Percentiles rank a stretch among this genome's conserved stretches.
Conservation (phyloP, 2,113 vertebrate genomes). For the Hippopotamus amphibius region DNA sequence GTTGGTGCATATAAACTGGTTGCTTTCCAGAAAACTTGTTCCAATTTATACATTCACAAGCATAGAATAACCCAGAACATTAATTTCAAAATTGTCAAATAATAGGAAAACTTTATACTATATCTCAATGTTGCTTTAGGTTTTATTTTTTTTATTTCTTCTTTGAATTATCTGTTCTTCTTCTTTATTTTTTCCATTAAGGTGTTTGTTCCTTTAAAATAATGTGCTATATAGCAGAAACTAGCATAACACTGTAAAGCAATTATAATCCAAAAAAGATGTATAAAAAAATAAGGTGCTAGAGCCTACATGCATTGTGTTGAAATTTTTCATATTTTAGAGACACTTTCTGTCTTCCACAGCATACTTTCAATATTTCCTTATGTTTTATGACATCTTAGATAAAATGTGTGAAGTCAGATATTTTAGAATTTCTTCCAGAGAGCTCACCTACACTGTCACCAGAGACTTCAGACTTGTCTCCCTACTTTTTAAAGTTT, state of each 20-base stretch:
- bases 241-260: too few relatives aligned
- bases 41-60: neutral
- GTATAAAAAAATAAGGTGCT: too few relatives aligned
- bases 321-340: neutral
- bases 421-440: conserved; percentile 23
- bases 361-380: neutral
- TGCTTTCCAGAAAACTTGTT: neutral
- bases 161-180: neutral
- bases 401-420: neutral
- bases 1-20: neutral
- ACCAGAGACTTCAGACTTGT: neutral
- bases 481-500: neutral
- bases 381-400: neutral
- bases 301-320: neutral
- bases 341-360: neutral
- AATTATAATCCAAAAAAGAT: too few relatives aligned
- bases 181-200: neutral
- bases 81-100: conserved; percentile 2
- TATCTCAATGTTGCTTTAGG: neutral
- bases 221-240: neutral
- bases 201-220: neutral
- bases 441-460: neutral
- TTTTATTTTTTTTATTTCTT: neutral
- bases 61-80: neutral
- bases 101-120: neutral